Evolutionary conservation across 2,888 invertebrate genomes (phyloP), one percentile per base, ranked within the genome.

Genomic region (Drosophila parthenogenetica): DNA sequence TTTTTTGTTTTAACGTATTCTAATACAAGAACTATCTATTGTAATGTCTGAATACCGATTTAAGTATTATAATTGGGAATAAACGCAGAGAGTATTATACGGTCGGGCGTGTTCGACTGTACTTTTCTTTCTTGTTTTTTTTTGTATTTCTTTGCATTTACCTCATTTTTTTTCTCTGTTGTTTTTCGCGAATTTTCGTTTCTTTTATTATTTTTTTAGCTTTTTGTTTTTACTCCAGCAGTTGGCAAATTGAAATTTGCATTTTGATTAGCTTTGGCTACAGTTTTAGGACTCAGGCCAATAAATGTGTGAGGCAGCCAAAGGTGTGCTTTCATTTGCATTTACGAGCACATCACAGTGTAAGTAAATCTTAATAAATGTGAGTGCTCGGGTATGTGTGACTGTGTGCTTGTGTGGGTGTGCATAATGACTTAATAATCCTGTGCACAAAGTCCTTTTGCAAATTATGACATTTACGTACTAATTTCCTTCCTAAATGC

Each of bases 401-500:
- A n/a, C n/a, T 37, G 50, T 37, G 42, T 49, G 40, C 35, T 39
- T 55, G 61, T 58, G 68, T 64, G 83, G 37, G 77, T 62, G 83
- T 65, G 45, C 59, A 45, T 87, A 83, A 89, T 89, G 87, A 69
- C 85, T 84, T 69, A 73, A 89, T 89, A 84, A 84, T 87, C 89
- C 73, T 72, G 43, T 58, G 79, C 76, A 63, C 69, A 81, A 89
- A 81, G 69, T 81, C 78, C 85, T 70, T 70, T 78, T 69, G 75
- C 87, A 84, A 84, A 84, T 84, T 89, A 84, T 84, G 87, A 87
- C 83, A 89, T 81, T 89, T 84, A 73, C 87, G 66, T 80, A 84
- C 83, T 84, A 84, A 84, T 84, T 84, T 84, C 81, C 83, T 87
- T 87, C 87, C 83, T 81, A 87, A 84, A 84, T 87, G 81, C 89